Base-by-base conservation (phyloP, 1,140 invertebrate genomes). In the Drosophila elegans region DNA sequence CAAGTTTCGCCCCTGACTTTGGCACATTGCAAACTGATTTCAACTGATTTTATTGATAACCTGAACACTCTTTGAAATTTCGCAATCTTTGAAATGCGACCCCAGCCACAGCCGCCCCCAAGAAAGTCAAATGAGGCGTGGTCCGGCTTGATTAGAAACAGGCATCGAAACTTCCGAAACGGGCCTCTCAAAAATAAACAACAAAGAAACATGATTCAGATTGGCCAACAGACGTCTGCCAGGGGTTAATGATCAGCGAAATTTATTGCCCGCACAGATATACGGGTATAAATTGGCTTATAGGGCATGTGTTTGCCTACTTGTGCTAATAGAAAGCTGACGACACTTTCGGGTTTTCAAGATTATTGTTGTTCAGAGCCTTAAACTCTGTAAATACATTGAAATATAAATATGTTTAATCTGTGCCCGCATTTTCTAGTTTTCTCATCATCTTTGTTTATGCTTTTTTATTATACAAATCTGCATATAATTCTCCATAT, bases 81-180 rank as follows among this genome's bases (percentile, higher is more conserved):
- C 67, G 62, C 79, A 81, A 81, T 81, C 67, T 74, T 62, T 80
- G 78, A 72, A 76, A 76, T 80, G 54, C 48, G 78, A 81, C 46
- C 48, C 29, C 48, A 29, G 32, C 44, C 2, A 25, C 10, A 39
- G 9, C 34, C 16, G 16, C 16, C 10, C 46, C 12, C 34, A n/a
- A 21, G 21, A 16, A 29, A 13, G 45, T 66, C 46, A 29, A 54
- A 12, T n/a, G 61, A 38, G 46, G 64, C 61, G 64, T 68, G 64
- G 61, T 39, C 3, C 21, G 7, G 21, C 7, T 45, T 69, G 67
- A 71, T 71, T 69, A 71, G n/a, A 48, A 46, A 39, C 13, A 38
- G 61, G 21, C 52, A 45, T 3, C 13, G 7, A 38, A 36, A 13
- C 13, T 12, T 16, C 11, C 38, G 11, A 21, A 42, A 27, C 13